Conservation (phyloP, 2,113 vertebrate genomes). For the Psettodes erumei region DNA sequence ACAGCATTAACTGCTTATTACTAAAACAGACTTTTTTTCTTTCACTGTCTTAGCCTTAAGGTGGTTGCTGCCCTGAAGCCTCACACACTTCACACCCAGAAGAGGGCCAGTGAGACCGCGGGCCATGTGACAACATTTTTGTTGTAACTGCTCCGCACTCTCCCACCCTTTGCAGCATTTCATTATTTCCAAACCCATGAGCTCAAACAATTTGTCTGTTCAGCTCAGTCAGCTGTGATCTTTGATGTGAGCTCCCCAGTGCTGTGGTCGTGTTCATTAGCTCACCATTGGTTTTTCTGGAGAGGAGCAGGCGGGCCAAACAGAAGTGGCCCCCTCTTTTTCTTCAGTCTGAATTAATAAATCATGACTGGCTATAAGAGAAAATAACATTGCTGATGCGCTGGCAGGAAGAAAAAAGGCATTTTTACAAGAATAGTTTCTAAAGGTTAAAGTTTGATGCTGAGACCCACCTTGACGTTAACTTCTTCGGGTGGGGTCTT, state of each 20-base stretch:
- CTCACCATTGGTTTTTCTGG: slow-evolving; percentile 68
- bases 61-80: slow-evolving; percentile 48
- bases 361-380: neutral
- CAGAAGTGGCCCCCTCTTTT: neutral
- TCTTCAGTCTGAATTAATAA: slow-evolving; percentile 29
- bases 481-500: slow-evolving; percentile 61
- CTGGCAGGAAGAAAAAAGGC: neutral
- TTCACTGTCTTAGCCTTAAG: slow-evolving; percentile 31
- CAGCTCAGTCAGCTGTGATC: slow-evolving; percentile 75
- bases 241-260: slow-evolving; percentile 77
- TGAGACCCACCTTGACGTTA: slow-evolving; percentile 1
- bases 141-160: slow-evolving; percentile 72
- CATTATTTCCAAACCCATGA: slow-evolving; percentile 80
- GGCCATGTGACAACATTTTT: slow-evolving; percentile 77
- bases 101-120: slow-evolving; percentile 32
- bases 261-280: slow-evolving; percentile 71
- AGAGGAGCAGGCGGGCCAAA: slow-evolving; percentile 18
- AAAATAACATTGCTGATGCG: neutral
- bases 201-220: slow-evolving; percentile 79
- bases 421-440: slow-evolving; percentile 45
- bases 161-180: slow-evolving; percentile 73
- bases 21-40: neutral
- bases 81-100: slow-evolving; percentile 57
- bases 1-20: neutral
- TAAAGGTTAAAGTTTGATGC: slow-evolving; percentile 42